Percentiles rank a stretch among this genome's conserved stretches.
Conservation (phyloP, 2,888 invertebrate genomes). For the Dusona sp. region DNA sequence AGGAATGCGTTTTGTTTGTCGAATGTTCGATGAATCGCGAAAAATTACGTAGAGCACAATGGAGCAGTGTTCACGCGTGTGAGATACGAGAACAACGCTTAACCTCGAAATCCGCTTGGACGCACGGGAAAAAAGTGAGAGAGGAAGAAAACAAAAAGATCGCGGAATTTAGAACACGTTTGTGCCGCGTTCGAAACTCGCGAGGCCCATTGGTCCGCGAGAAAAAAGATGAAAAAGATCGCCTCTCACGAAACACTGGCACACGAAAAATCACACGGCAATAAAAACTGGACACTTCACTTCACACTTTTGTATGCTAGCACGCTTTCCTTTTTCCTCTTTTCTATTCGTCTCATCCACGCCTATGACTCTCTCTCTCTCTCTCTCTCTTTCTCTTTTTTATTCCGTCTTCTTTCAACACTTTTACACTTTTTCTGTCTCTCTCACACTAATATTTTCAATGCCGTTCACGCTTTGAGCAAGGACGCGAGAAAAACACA, state of each 20-base stretch:
- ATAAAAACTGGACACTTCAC: conserved; percentile 56
- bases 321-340: conserved; percentile 20
- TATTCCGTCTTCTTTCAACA: background rate
- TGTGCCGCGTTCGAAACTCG: conserved; percentile 12
- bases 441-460: conserved; percentile 33
- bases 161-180: conserved; percentile 21
- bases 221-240: conserved; percentile 16
- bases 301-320: conserved; percentile 37
- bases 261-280: conserved; percentile 26
- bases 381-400: conserved; percentile 9
- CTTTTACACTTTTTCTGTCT: conserved; percentile 8
- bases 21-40: background rate
- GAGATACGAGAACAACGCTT: conserved; percentile 12
- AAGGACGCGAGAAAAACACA: conserved; percentile 47
- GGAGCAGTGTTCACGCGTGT: conserved; percentile 1
- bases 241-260: conserved; percentile 44
- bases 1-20: conserved; percentile 9
- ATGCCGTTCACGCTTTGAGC: conserved; percentile 62
- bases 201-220: conserved; percentile 14
- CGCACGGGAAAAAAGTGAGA: background rate
- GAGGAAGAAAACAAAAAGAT: conserved; percentile 18
- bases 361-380: conserved; percentile 43
- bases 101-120: conserved; percentile 28
- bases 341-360: conserved; percentile 55
- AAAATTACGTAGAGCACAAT: background rate